These are phyloP conservation scores for Hyposoter dolosus DNA, from an alignment of 2,888 invertebrate genomes.

Conservation along the genomic window DNA sequence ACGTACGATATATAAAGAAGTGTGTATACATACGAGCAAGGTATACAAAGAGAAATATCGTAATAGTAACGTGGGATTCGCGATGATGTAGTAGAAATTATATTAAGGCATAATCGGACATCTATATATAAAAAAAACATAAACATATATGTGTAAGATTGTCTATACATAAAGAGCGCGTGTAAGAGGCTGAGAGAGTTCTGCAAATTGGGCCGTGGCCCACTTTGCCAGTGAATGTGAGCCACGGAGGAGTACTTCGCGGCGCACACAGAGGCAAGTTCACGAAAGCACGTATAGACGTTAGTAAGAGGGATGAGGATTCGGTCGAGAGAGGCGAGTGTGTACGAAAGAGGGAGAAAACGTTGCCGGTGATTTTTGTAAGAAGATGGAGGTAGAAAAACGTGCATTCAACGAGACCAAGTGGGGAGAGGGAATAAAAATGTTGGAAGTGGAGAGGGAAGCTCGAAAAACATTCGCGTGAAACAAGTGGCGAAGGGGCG, in stretches of 20 bases:
- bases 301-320: neutral
- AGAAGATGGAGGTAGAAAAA: conserved; percentile 50
- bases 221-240: conserved; percentile 76
- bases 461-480: neutral
- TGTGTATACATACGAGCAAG: conserved; percentile 3
- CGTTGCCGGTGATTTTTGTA: conserved; percentile 8
- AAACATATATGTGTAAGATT: conserved; percentile 39
- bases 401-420: conserved; percentile 22
- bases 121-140: neutral
- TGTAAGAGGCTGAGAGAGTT: conserved; percentile 76
- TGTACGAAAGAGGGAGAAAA: conserved; percentile 12
- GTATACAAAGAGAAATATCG: neutral
- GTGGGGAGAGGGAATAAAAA: neutral
- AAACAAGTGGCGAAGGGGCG: neutral
- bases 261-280: conserved; percentile 57
- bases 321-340: neutral
- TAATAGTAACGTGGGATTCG: conserved; percentile 28
- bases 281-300: conserved; percentile 38
- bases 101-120: neutral
- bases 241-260: conserved; percentile 63
- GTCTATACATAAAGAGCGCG: conserved; percentile 58
- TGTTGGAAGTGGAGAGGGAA: neutral
- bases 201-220: conserved; percentile 84
- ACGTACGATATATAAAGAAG: conserved; percentile 18
- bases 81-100: conserved; percentile 24